These are phyloP conservation scores for Nephila pilipes DNA, from an alignment of 1,140 invertebrate species.

Conservation along the genomic window DNA sequence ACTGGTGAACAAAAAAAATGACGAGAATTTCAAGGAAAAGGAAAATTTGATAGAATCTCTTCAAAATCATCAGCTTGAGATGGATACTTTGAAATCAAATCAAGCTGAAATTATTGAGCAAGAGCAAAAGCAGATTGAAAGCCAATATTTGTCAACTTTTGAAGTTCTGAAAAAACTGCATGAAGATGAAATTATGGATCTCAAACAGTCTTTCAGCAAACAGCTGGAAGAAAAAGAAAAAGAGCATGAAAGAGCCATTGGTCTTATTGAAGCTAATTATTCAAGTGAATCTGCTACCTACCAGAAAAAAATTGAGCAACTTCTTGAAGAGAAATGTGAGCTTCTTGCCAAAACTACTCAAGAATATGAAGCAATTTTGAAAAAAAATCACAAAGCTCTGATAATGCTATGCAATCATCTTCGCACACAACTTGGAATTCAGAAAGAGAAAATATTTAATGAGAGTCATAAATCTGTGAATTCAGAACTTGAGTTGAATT, in stretches of 20 bases:
- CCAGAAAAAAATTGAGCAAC: conserved; percentile 70
- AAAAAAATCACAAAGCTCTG: conserved; percentile 67
- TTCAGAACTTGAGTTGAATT: conserved; percentile 13
- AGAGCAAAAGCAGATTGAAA: conserved; percentile 49
- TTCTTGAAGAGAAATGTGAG: conserved; percentile 73
- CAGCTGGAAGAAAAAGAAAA: conserved; percentile 34
- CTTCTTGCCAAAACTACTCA: conserved; percentile 65
- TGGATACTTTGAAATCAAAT: conserved; percentile 1
- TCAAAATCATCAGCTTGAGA: conserved; percentile 42
- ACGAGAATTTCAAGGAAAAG: conserved; percentile 31
- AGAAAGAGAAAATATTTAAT: conserved; percentile 45
- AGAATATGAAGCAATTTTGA: conserved; percentile 68
- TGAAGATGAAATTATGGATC: conserved; percentile 36
- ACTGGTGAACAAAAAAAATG: neutral
- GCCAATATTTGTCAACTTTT: conserved; percentile 16
- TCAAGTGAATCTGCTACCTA: conserved; percentile 41
- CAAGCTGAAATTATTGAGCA: neutral
- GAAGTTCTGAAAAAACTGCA: conserved; percentile 58
- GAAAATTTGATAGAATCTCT: conserved; percentile 11
- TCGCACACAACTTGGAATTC: neutral
- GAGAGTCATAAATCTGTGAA: conserved; percentile 29
- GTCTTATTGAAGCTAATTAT: conserved; percentile 42
- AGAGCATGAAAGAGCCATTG: conserved; percentile 45
- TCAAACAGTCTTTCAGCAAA: neutral
- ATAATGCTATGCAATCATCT: conserved; percentile 55